Conservation (phyloP, 2,888 invertebrate genomes). For the Synanthedon formicaeformis region DNA sequence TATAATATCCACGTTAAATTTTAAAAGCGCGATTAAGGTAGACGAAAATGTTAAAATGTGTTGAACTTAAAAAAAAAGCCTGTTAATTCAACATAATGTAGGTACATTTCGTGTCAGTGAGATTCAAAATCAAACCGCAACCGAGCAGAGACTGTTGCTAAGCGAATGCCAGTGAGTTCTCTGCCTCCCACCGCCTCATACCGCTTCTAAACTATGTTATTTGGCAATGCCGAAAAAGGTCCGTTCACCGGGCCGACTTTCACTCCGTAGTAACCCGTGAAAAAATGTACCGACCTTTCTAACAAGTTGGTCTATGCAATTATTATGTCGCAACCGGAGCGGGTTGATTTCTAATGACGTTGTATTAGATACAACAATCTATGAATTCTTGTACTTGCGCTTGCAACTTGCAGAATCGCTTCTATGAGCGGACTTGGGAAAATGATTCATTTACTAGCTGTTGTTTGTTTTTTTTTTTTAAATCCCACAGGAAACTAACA, state of each 20-base stretch:
- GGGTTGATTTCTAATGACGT: constrained; percentile 30
- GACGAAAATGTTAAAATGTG: too few relatives aligned
- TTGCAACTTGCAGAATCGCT: constrained; percentile 5
- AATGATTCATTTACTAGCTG: too few relatives aligned
- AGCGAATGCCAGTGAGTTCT: constrained; percentile 8
- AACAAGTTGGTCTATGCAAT: constrained; percentile 19
- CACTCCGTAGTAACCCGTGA: constrained; percentile 42
- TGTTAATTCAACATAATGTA: too few relatives aligned
- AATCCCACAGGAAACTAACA: too few relatives aligned
- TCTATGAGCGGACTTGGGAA: too few relatives aligned
- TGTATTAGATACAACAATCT: too few relatives aligned
- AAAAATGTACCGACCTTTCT: constrained; percentile 54
- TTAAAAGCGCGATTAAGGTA: too few relatives aligned
- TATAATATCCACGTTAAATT: too few relatives aligned
- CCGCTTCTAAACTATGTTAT: constrained; percentile 29
- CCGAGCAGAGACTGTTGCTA: constrained; percentile 12
- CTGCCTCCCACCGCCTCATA: not conserved
- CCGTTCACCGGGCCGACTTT: constrained; percentile 43
- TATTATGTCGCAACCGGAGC: constrained; percentile 32
- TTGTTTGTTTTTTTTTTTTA: too few relatives aligned
- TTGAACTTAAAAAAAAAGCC: too few relatives aligned
- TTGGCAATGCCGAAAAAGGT: constrained; percentile 49
- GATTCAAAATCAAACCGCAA: constrained; percentile 7
- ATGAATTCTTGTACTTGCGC: too few relatives aligned
- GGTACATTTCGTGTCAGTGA: constrained; percentile 1